These are phyloP conservation scores for Acanthacorydalis orientalis DNA, from an alignment of 2,888 invertebrate genomes.

Conservation along the genomic window DNA sequence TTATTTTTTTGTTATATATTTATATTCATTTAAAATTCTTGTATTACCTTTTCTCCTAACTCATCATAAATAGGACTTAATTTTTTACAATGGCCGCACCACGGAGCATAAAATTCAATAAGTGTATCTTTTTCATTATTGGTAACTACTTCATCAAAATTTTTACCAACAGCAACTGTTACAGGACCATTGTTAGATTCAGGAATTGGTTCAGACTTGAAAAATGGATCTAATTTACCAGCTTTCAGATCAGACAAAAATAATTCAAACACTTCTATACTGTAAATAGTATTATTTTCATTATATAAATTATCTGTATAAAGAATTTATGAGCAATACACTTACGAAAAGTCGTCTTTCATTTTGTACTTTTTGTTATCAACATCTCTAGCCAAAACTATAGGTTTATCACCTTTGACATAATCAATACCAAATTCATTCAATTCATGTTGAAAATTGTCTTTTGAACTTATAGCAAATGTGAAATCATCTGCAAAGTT, in stretches of 20 bases:
- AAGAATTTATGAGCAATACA: slow-evolving; percentile 11
- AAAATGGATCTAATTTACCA: slow-evolving; percentile 72
- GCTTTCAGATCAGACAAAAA: slow-evolving; percentile 74
- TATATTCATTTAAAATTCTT: too few relatives aligned
- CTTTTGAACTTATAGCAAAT: slow-evolving; percentile 85
- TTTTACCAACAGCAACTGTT: slow-evolving; percentile 86
- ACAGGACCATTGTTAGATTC: slow-evolving; percentile 68
- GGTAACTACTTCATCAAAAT: slow-evolving; percentile 86
- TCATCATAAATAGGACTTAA: slow-evolving; percentile 88
- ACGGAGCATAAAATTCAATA: slow-evolving; percentile 97
- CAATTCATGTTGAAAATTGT: slow-evolving; percentile 87
- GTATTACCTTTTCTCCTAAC: slow-evolving; percentile 60
- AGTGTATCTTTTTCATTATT: slow-evolving; percentile 86
- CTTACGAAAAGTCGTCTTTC: slow-evolving; percentile 76
- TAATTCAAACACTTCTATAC: slow-evolving; percentile 63
- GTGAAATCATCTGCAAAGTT: slow-evolving; percentile 44
- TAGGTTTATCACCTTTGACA: slow-evolving; percentile 75
- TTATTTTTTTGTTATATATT: too few relatives aligned
- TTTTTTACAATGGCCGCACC: slow-evolving; percentile 98
- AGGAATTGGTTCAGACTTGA: slow-evolving; percentile 91
- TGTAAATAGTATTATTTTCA: slow-evolving; percentile 18
- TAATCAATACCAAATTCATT: slow-evolving; percentile 87
- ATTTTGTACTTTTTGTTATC: slow-evolving; percentile 82
- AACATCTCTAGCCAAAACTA: slow-evolving; percentile 66
- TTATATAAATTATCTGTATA: too few relatives aligned